Conservation (phyloP, 2,113 vertebrate species). For the Cardinalis cardinalis region DNA sequence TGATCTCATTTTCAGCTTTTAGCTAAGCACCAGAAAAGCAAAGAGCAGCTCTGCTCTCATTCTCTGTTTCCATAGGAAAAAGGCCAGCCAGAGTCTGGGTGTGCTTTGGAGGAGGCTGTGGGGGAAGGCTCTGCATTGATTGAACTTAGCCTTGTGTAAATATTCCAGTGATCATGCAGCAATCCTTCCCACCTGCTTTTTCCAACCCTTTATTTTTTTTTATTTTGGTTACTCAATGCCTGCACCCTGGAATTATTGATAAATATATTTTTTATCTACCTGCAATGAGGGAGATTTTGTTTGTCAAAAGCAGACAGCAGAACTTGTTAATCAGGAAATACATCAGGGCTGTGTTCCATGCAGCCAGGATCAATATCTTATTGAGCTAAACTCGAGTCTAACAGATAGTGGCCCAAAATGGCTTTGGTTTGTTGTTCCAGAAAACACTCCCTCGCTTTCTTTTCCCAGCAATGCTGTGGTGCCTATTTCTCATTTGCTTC, state of each 20-base stretch:
- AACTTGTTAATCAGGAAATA: slow-evolving; percentile 74
- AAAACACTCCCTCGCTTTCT: background rate
- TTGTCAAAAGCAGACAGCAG: slow-evolving; percentile 64
- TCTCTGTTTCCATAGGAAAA: slow-evolving; percentile 48
- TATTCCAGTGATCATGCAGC: background rate
- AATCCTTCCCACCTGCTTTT: background rate
- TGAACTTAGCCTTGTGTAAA: slow-evolving; percentile 37
- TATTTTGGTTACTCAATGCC: background rate
- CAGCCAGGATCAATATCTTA: slow-evolving; percentile 74
- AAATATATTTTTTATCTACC: background rate
- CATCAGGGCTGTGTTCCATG: slow-evolving; percentile 50
- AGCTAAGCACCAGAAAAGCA: slow-evolving; percentile 19
- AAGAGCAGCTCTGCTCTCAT: slow-evolving; percentile 38
- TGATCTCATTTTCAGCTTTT: slow-evolving; percentile 35
- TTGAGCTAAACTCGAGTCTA: slow-evolving; percentile 65
- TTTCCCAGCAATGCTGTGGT: background rate
- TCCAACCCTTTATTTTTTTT: background rate
- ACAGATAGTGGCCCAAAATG: slow-evolving; percentile 57
- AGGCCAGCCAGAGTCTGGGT: slow-evolving; percentile 39
- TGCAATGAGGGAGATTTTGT: slow-evolving; percentile 59
- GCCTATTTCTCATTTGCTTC: slow-evolving; percentile 31
- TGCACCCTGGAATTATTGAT: background rate
- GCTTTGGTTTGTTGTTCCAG: slow-evolving; percentile 54
- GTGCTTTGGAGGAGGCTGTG: slow-evolving; percentile 55
- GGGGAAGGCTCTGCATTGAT: slow-evolving; percentile 34